Percentiles rank a stretch among this genome's conserved stretches.
Evolutionary conservation across 1,140 invertebrate species (phyloP).

Genomic region (Chymomyza costata): DNA sequence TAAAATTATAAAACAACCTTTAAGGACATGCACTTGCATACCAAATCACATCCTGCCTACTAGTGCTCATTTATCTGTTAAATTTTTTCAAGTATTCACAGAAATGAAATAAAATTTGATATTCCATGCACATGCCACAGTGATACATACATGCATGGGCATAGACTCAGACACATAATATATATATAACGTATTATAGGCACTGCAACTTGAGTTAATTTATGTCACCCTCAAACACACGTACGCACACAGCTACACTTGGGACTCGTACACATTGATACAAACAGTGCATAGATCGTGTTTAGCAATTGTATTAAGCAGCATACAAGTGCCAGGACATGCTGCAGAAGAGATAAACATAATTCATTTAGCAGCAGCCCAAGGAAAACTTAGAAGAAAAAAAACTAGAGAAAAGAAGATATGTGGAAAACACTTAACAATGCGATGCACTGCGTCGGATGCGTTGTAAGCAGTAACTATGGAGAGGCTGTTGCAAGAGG

Average conservation of each 20-base stretch:
- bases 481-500: constrained; percentile 4
- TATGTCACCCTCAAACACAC: too few relatives aligned
- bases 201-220: constrained; percentile 31
- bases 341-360: constrained; percentile 37
- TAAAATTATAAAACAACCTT: too few relatives aligned
- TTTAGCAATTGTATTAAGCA: constrained; percentile 7
- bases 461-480: not conserved
- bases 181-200: too few relatives aligned
- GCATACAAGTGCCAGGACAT: constrained; percentile 31
- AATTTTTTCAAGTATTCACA: too few relatives aligned
- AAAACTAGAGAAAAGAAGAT: constrained; percentile 20
- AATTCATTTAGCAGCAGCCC: constrained; percentile 31
- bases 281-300: constrained; percentile 14
- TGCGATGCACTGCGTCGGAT: constrained; percentile 48
- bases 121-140: too few relatives aligned
- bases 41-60: too few relatives aligned
- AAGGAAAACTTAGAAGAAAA: constrained; percentile 6
- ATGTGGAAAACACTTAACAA: constrained; percentile 64
- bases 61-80: too few relatives aligned
- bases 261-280: constrained; percentile 10
- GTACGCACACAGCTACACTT: constrained; percentile 10
- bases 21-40: too few relatives aligned
- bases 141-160: too few relatives aligned
- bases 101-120: too few relatives aligned
- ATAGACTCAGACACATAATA: too few relatives aligned